These are phyloP conservation scores for Polyploca ridens DNA, from an alignment of 2,888 invertebrate species.

Conservation along the genomic window DNA sequence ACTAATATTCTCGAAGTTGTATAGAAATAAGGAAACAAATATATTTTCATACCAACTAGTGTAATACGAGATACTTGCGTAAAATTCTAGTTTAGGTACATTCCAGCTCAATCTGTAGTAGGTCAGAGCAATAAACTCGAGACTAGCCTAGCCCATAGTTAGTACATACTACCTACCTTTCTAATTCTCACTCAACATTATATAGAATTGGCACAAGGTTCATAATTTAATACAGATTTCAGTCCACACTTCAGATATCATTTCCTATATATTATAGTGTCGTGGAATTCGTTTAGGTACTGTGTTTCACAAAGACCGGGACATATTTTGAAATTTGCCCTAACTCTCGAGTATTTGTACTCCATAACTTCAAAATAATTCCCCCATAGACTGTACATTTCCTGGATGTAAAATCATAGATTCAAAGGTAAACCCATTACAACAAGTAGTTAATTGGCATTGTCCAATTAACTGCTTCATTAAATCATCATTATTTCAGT, in stretches of 20 bases:
- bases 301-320: no score
- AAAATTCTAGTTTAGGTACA: slow-evolving; percentile 6
- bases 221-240: neutral
- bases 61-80: neutral
- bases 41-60: neutral
- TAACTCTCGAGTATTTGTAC: no score
- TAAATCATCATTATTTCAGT: no score
- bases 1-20: no score
- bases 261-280: neutral
- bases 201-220: neutral
- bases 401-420: no score
- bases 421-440: no score
- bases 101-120: slow-evolving; percentile 1
- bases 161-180: neutral
- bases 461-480: no score
- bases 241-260: neutral
- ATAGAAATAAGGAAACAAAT: slow-evolving; percentile 10
- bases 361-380: no score
- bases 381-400: no score
- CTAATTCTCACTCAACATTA: neutral
- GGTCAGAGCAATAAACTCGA: slow-evolving; percentile 2
- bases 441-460: no score
- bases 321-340: no score
- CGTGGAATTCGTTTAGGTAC: neutral
- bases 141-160: neutral